Evolutionary conservation across 2,113 vertebrate genomes (phyloP), one percentile per base, ranked within the genome.

Genomic region (Phyllostomus discolor): DNA sequence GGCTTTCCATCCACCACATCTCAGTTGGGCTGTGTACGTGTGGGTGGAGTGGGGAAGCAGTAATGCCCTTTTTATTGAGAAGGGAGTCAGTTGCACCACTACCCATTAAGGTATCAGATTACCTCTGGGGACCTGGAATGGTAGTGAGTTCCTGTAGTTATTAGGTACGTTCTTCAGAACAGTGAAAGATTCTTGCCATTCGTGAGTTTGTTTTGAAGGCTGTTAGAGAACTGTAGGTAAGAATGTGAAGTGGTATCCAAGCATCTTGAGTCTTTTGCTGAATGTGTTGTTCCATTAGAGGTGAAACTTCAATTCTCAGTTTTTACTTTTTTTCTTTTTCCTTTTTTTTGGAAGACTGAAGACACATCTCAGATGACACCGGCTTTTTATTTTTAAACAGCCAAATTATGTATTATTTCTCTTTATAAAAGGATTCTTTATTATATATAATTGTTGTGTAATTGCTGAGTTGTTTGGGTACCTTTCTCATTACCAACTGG

Each of bases 141-240:
- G 35, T 15, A 72, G 33, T 81, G 50, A 94, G 90, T 87, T 91
- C 79, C 46, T 94, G 10, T 41, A 88, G 54, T 97, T 73, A 73
- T 57, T 79, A 66, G 54, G 73, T 54, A 43, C 92, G 31, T 54
- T n/a, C 3, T 91, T 93, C n/a, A n/a, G 26, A 88, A 78, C 31
- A 38, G n/a, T 26, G 54, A 90, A 59, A 82, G 70, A 78, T 72
- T 95, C 80, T 89, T 94, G 73, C 38, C 83, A 79, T 82, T 94
- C 88, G 14, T 66, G 43, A 70, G 33, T 94, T 90, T 95, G 54
- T 89, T 96, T 90, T 81, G 79, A 96, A 93, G 91, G 38, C 87
- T 62, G 0, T 73, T 91, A 59, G 41, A 87, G 46, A 95, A 50
- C 84, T 87, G 7, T 31, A 66, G 38, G 54, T 94, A 52, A 92